Base-by-base conservation (phyloP, 2,113 vertebrate species). In the Varanus komodoensis region DNA sequence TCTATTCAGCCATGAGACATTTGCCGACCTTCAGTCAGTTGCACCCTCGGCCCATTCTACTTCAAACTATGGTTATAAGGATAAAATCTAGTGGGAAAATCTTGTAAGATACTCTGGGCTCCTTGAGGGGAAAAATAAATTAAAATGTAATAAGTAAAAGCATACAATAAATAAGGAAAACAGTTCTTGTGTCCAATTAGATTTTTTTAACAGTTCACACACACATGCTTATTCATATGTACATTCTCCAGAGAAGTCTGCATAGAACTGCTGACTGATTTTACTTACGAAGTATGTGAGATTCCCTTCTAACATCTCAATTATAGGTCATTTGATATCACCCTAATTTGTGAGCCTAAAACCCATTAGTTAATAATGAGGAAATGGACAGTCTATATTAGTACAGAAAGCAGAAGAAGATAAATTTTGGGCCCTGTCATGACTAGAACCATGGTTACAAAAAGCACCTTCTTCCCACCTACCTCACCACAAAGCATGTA, bases 381-480 rank as follows among this genome's bases (percentile, higher is more conserved):
- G n/a, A 54, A 81, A 54, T 52, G 2, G 79, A 32, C 78, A 50
- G 48, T 44, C 27, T 52, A 81, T n/a, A 81, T 32, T 86, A 52
- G 91, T 68, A 57, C 3, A 1, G 1, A 61, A 89, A 87, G 64
- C 87, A 90, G 71, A 81, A 14, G 5, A 6, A 52, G 85, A 75
- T 38, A 50, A 29, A 92, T 87, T 92, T 3, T 14, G 2, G 48
- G 0, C 32, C 23, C n/a, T 17, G 19, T 14, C 67, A 79, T 68
- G 57, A 78, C 84, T 0, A 68, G 52, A 4, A 44, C 88, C 25
- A 34, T 61, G 73, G 78, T 90, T 75, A 73, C 5, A 89, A 57
- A 44, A 94, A 69, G 89, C 69, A 57, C 69, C 54, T 3, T 0
- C 91, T 48, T 34, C 75, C 74, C 91, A 50, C 89, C 71, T 61